phyloP scores from a whole-genome alignment of 1,140 invertebrate genomes.

The Theocolax elegans region DNA sequence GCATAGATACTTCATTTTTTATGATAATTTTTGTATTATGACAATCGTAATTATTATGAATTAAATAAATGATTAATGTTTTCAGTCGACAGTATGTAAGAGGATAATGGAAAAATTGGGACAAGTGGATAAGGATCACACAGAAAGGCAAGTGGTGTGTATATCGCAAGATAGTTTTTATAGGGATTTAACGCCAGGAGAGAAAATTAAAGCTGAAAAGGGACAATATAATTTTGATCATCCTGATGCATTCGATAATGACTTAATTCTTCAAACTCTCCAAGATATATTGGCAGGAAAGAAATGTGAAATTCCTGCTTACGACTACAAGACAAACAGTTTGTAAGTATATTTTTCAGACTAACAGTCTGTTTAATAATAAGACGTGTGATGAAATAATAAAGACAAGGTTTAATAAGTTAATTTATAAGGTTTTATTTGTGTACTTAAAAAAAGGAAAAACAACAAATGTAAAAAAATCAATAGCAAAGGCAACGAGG shows the following conservation, averaged over 20 bases:
- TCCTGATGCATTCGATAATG: conserved; percentile 92
- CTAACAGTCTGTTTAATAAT: neutral
- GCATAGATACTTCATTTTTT: neutral
- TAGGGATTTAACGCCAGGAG: conserved; percentile 82
- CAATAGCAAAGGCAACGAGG: conserved; percentile 11
- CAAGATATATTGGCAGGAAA: conserved; percentile 84
- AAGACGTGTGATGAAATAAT: neutral
- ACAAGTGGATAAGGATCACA: conserved; percentile 89
- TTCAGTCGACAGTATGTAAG: conserved; percentile 94
- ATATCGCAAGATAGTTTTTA: conserved; percentile 98
- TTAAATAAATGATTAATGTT: too few relatives aligned
- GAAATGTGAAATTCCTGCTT: conserved; percentile 88
- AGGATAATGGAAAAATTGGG: conserved; percentile 95
- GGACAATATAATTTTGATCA: conserved; percentile 99
- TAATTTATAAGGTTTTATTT: conserved; percentile 29
- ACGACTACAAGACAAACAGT: conserved; percentile 89
- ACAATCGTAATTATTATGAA: too few relatives aligned
- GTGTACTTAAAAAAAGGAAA: conserved; percentile 17
- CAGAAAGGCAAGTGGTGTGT: conserved; percentile 89
- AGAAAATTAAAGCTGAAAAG: conserved; percentile 85
- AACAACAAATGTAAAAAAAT: conserved; percentile 21
- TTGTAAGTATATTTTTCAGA: conserved; percentile 71
- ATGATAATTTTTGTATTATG: conserved; percentile 6
- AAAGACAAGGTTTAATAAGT: neutral
- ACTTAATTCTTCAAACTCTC: conserved; percentile 83